phyloP scores from a whole-genome alignment of 2,113 vertebrate genomes.

The Leptosomus discolor region DNA sequence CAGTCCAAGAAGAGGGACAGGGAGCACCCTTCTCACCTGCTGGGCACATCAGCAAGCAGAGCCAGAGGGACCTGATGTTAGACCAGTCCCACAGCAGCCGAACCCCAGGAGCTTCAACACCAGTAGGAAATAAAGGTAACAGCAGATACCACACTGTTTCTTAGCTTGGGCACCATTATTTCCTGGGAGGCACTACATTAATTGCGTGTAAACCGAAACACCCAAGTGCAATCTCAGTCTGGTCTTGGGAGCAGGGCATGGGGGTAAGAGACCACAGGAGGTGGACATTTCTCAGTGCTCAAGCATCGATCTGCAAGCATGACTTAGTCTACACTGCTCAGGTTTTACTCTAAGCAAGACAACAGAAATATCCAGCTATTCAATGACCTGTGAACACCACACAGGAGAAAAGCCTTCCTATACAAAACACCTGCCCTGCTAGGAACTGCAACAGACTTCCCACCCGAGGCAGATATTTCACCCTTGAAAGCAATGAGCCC shows the following conservation, averaged over 20 bases:
- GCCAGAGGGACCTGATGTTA: neutral
- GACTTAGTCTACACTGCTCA: neutral
- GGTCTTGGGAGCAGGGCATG: neutral
- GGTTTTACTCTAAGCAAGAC: neutral
- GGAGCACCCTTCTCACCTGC: neutral
- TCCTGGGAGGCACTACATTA: neutral
- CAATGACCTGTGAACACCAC: neutral
- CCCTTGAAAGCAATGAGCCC: neutral
- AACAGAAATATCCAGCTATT: neutral
- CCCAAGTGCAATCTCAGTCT: neutral
- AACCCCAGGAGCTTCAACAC: neutral
- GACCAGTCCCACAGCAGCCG: neutral
- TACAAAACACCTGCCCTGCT: neutral
- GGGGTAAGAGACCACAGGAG: neutral
- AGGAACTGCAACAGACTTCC: neutral
- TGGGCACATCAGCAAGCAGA: fast-evolving
- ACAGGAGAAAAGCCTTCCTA: neutral
- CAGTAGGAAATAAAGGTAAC: neutral
- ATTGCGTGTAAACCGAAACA: fast-evolving
- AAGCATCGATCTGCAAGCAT: neutral
- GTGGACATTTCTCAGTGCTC: neutral
- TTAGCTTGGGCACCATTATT: neutral
- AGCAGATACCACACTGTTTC: neutral
- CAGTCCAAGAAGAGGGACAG: fast-evolving
- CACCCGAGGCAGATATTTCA: neutral